A percentile compares a stretch with the other conserved stretches of the same genome.
phyloP scores from a whole-genome alignment of 2,113 vertebrate species.

The Vulpes ferrilata region DNA sequence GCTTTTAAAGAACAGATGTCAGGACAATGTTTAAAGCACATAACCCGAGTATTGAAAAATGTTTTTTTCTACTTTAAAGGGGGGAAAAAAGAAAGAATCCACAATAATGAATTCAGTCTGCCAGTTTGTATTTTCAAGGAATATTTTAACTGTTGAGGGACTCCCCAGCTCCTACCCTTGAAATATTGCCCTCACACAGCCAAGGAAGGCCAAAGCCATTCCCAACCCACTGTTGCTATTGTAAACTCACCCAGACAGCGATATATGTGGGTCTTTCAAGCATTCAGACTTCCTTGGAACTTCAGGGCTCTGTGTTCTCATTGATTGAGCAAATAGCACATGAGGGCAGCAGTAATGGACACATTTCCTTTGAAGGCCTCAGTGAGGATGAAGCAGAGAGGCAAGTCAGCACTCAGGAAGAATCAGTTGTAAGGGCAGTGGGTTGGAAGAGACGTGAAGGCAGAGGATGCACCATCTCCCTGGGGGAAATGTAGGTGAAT shows the following conservation, averaged over 20 bases:
- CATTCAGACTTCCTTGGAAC: conserved; percentile 57
- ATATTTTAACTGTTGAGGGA: conserved; percentile 70
- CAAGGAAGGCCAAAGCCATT: conserved; percentile 22
- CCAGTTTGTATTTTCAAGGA: conserved; percentile 79
- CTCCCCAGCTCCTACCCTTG: conserved; percentile 53
- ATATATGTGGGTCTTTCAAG: conserved; percentile 36
- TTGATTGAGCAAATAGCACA: conserved; percentile 58
- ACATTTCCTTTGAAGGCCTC: not conserved
- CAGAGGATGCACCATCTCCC: not conserved
- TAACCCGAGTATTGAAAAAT: conserved; percentile 78
- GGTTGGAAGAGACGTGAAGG: not conserved
- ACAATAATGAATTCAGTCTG: conserved; percentile 74
- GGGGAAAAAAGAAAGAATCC: not conserved
- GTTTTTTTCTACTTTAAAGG: conserved; percentile 81
- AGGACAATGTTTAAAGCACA: conserved; percentile 80
- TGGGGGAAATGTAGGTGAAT: not conserved
- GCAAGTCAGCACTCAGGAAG: conserved; percentile 59
- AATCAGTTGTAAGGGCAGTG: too few species aligned
- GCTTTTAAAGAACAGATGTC: conserved; percentile 86
- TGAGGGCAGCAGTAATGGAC: conserved; percentile 16
- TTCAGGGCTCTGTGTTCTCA: conserved; percentile 10
- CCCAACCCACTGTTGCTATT: conserved; percentile 54
- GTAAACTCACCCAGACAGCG: conserved; percentile 34
- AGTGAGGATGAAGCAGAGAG: not conserved
- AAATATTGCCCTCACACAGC: not conserved